Percentiles rank a stretch among this genome's conserved stretches.
phyloP scores from a whole-genome alignment of 2,113 vertebrate species.

The Larimichthys crocea region DNA sequence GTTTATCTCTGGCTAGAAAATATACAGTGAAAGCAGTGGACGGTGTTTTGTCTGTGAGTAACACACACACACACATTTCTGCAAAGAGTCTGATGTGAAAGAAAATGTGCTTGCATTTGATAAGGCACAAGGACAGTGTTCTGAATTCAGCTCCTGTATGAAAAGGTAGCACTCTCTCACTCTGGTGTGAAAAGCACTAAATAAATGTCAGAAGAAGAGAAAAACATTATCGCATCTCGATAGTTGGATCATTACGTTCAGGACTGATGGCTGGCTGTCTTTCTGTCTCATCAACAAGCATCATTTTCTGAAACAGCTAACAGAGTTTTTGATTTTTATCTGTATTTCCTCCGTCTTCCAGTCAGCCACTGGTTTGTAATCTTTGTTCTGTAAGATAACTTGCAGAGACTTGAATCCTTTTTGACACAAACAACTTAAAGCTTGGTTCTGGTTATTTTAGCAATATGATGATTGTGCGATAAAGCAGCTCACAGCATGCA shows the following conservation, averaged over 20 bases:
- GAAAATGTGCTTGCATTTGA: conserved; percentile 57
- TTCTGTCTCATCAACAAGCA: not conserved
- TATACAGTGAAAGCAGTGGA: conserved; percentile 9
- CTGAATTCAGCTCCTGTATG: conserved; percentile 52
- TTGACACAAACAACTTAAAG: too few relatives aligned
- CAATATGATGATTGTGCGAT: too few relatives aligned
- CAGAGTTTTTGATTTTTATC: too few relatives aligned
- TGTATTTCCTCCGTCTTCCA: too few relatives aligned
- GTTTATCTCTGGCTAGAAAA: conserved; percentile 20
- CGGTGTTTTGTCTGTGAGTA: conserved; percentile 64
- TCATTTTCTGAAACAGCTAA: not conserved
- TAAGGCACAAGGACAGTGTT: conserved; percentile 67
- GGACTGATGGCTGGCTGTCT: not conserved
- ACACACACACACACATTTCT: not conserved
- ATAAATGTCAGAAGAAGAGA: not conserved
- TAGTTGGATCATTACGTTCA: not conserved
- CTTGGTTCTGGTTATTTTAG: too few relatives aligned
- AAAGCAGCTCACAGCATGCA: not conserved
- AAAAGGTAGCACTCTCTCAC: conserved; percentile 28
- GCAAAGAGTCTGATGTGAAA: conserved; percentile 41
- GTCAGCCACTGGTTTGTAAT: too few relatives aligned
- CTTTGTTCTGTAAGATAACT: too few relatives aligned
- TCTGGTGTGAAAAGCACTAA: not conserved
- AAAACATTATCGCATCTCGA: not conserved
- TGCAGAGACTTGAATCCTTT: too few relatives aligned